A percentile compares a stretch with the other conserved stretches of the same genome.
These are phyloP conservation scores for Reticulitermes lucifugus DNA, from an alignment of 2,888 invertebrate genomes.

Conservation along the genomic window DNA sequence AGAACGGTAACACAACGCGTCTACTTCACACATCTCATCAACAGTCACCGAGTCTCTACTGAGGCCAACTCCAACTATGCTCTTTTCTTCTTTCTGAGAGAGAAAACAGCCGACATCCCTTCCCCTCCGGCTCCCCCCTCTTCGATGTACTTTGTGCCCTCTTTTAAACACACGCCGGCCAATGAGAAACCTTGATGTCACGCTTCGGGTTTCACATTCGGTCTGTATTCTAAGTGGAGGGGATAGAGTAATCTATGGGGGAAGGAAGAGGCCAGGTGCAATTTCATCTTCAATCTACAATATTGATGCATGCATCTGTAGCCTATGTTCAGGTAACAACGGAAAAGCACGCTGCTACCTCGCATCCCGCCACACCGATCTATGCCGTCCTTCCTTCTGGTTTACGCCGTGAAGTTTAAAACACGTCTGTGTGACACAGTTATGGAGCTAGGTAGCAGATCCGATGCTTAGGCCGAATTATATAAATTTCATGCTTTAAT, in stretches of 20 bases:
- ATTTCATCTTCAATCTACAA: background rate
- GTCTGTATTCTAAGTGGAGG: conserved; percentile 7
- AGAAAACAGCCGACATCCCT: conserved; percentile 20
- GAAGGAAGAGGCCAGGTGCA: conserved; percentile 8
- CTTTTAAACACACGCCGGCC: conserved; percentile 4
- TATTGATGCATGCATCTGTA: background rate
- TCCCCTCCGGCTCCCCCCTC: conserved; percentile 9
- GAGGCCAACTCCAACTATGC: conserved; percentile 12
- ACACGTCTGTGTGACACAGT: too few species aligned
- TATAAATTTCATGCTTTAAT: too few species aligned
- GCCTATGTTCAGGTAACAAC: background rate
- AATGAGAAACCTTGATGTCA: conserved; percentile 25
- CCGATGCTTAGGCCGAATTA: too few species aligned
- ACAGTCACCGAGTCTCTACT: background rate
- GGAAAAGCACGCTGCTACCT: background rate
- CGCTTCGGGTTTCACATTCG: conserved; percentile 33
- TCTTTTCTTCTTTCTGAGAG: conserved; percentile 34
- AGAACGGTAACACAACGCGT: conserved; percentile 2
- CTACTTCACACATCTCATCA: background rate
- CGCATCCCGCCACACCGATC: background rate
- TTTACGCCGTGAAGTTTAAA: too few species aligned
- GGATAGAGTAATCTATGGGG: conserved; percentile 6
- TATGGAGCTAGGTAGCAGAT: too few species aligned
- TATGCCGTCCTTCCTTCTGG: background rate
- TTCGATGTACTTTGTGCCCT: background rate